These are phyloP conservation scores for Steinernema feltiae DNA, from an alignment of 1,140 invertebrate genomes.

Conservation along the genomic window DNA sequence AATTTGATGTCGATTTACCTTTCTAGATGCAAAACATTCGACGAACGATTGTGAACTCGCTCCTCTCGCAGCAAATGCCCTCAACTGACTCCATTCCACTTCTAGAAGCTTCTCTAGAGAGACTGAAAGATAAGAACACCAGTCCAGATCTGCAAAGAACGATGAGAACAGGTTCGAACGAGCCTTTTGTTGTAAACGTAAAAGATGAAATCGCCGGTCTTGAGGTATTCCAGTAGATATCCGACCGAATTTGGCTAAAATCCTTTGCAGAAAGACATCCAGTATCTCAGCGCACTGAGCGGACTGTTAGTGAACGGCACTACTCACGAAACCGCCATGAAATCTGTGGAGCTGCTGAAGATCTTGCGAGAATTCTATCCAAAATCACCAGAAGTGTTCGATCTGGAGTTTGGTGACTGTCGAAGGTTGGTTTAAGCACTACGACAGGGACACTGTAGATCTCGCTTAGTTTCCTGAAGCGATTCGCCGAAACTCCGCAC, in stretches of 20 bases:
- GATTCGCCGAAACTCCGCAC: constrained; percentile 23
- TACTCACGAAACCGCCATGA: background rate
- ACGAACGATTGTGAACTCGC: background rate
- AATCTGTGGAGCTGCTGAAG: background rate
- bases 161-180: constrained; percentile 4
- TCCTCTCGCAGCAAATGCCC: background rate
- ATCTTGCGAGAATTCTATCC: constrained; percentile 16
- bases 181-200: constrained; percentile 11
- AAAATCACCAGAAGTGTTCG: constrained; percentile 1
- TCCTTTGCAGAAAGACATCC: background rate
- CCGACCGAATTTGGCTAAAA: background rate
- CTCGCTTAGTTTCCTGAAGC: constrained; percentile 35
- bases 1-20: background rate
- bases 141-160: background rate
- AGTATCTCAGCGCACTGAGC: background rate
- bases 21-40: constrained; percentile 29
- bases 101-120: constrained; percentile 15
- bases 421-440: background rate
- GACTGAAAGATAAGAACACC: background rate
- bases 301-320: background rate
- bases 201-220: constrained; percentile 7
- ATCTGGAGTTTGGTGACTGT: background rate
- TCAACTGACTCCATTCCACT: background rate
- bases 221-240: constrained; percentile 21
- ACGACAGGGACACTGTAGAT: constrained; percentile 5